Conservation (phyloP, 2,888 invertebrate genomes). For the Cephonodes hylas region DNA sequence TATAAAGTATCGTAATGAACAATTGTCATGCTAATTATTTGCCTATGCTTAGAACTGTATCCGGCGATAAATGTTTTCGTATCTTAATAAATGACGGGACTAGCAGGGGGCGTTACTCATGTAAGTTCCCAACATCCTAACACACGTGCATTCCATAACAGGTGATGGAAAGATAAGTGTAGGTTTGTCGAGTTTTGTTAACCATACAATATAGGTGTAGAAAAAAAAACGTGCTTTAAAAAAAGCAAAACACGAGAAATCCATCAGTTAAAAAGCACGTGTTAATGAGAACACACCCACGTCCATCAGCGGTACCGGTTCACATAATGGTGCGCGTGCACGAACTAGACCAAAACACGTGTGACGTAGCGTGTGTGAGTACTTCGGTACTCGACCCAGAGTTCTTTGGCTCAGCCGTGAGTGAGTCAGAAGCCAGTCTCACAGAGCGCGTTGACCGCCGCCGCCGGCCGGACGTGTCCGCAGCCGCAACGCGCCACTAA, state of each 20-base stretch:
- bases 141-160: no score
- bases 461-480: constrained; percentile 41
- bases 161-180: no score
- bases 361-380: constrained; percentile 18
- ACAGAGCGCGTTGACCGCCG: constrained; percentile 70
- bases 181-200: neutral
- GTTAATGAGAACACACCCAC: constrained; percentile 5
- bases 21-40: no score
- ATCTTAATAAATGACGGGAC: no score
- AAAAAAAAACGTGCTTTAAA: neutral
- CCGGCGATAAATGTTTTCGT: no score
- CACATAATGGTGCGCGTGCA: neutral
- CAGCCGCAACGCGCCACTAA: constrained; percentile 34
- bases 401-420: neutral
- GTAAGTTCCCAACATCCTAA: no score
- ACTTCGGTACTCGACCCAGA: constrained; percentile 15
- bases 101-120: no score
- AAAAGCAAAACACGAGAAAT: neutral
- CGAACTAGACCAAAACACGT: constrained; percentile 22
- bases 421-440: constrained; percentile 33
- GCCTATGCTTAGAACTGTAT: no score
- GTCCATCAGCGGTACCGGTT: neutral
- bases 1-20: no score
- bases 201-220: no score
- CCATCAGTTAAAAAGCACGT: neutral